Evolutionary conservation across 2,888 invertebrate species (phyloP), one percentile per base, ranked within the genome.

Genomic region (Cybosia mesomella): DNA sequence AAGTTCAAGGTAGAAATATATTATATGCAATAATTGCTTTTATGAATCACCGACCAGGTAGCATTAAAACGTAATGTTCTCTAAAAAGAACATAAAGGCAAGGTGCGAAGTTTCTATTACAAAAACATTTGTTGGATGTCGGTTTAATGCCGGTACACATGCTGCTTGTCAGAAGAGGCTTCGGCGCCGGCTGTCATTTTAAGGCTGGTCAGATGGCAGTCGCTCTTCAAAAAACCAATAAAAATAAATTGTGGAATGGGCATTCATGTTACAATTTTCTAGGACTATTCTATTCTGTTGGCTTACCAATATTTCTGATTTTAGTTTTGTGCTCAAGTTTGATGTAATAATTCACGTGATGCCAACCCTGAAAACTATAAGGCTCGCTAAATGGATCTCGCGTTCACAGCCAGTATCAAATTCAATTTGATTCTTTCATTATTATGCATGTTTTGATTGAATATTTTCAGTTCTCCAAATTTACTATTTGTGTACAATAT

Each of bases 381-480:
- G 39, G 28, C 32, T 13, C 36, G 54, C 77, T 75, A 74, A 75
- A 72, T 75, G 73, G 64, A 53, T 39, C 62, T n/a, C 15, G 62
- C 60, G 53, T 58, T 68, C 69, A 64, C 57, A 62, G 58, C 60
- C 49, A 66, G 80, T 72, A 75, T 70, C 66, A 61, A 67, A 80
- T 79, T 76, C 69, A 74, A 83, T 82, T 70, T 68, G 67, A 78
- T 77, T 73, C 70, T 68, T 68, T 80, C 72, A 79, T 83, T 76
- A 83, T 62, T 83, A 82, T 79, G 78, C 79, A 78, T 75, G 71
- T 74, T 74, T 79, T 80, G 70, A 83, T 80, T 80, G 74, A 82
- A 74, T 75, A 70, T 71, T 62, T 83, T 82, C 32, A 67, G 49
- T 74, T 61, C 70, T 71, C 69, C 9, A 58, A 8, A 53, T 32